phyloP scores from a whole-genome alignment of 2,113 vertebrate species.

The Oceanites oceanicus region DNA sequence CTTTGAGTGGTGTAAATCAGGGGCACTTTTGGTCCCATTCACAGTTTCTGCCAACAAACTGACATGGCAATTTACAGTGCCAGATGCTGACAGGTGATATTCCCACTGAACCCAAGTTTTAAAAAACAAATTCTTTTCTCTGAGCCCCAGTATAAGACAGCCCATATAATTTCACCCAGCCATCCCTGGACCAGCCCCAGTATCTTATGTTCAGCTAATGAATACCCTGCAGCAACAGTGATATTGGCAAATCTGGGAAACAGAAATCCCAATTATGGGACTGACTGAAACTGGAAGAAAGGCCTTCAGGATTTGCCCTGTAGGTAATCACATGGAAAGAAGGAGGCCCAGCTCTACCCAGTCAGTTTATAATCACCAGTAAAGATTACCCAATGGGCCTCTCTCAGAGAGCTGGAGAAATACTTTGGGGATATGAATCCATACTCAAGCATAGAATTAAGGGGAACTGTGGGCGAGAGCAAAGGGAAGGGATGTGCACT shows the following conservation, averaged over 20 bases:
- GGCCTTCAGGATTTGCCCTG: not conserved
- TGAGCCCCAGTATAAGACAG: not conserved
- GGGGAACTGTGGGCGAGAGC: not conserved
- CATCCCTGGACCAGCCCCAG: not conserved
- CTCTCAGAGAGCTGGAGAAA: not conserved
- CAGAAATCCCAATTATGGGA: not conserved
- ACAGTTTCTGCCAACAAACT: slow-evolving; percentile 22
- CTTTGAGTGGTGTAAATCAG: slow-evolving; percentile 29
- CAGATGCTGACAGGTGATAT: slow-evolving; percentile 51
- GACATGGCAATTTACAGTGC: not conserved
- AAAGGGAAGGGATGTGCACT: not conserved
- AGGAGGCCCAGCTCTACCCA: not conserved
- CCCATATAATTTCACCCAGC: not conserved
- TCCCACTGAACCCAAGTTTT: slow-evolving; percentile 20
- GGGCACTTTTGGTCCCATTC: not conserved
- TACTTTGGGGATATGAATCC: not conserved
- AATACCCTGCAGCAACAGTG: not conserved
- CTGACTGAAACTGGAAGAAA: not conserved
- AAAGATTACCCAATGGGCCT: not conserved
- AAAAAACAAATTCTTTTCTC: slow-evolving; percentile 14
- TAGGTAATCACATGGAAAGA: not conserved
- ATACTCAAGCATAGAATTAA: not conserved
- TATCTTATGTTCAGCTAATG: not conserved
- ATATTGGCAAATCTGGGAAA: not conserved
- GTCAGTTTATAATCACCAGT: not conserved